These are phyloP conservation scores for Pandemis corylana DNA, from an alignment of 2,888 invertebrate species.

Conservation along the genomic window DNA sequence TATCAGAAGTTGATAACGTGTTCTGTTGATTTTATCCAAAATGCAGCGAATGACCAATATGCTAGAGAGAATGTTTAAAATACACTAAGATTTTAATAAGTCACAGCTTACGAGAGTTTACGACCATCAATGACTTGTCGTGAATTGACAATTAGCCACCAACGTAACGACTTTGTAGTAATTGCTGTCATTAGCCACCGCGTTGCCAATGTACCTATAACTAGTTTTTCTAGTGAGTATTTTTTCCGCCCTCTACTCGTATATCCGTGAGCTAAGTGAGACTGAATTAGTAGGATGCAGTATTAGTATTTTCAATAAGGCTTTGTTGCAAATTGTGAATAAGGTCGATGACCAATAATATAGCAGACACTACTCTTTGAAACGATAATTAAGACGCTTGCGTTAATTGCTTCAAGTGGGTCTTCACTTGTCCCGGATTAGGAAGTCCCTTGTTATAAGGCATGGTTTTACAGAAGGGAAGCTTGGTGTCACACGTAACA, in stretches of 20 bases:
- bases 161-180: background rate
- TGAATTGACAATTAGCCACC: constrained; percentile 1
- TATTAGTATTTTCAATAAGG: background rate
- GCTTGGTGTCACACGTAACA: background rate
- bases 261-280: background rate
- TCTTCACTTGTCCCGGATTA: constrained; percentile 27
- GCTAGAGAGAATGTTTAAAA: constrained; percentile 5
- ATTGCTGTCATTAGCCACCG: constrained; percentile 11
- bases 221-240: background rate
- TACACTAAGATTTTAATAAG: background rate
- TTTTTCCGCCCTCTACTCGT: background rate
- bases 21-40: constrained; percentile 10
- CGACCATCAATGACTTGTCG: constrained; percentile 2
- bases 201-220: background rate
- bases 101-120: constrained; percentile 36
- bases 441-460: constrained; percentile 27
- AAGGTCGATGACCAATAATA: constrained; percentile 14
- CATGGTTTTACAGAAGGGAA: background rate
- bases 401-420: constrained; percentile 32
- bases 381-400: constrained; percentile 10
- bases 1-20: constrained; percentile 35
- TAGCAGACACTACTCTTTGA: constrained; percentile 1
- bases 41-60: background rate
- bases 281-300: background rate
- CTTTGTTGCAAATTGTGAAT: background rate